Conservation (phyloP, 2,113 vertebrate species). For the Meriones unguiculatus region DNA sequence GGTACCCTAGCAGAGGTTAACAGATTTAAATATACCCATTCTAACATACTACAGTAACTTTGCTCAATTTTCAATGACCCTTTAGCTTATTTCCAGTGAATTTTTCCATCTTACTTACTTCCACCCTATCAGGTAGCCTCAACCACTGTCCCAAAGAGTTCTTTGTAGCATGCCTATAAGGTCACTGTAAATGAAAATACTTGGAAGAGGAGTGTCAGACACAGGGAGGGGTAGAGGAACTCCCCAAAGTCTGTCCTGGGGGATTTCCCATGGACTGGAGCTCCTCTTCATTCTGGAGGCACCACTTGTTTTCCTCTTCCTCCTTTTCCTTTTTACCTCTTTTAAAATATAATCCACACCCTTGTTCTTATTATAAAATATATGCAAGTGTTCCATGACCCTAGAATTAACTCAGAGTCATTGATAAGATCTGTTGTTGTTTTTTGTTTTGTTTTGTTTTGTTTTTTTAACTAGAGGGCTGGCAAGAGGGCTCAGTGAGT, state of each 20-base stretch:
- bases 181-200: not conserved
- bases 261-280: not conserved
- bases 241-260: not conserved
- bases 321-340: not conserved
- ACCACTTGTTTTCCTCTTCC: not conserved
- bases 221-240: no score
- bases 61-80: not conserved
- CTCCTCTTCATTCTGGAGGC: not conserved
- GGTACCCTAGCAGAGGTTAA: not conserved
- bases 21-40: not conserved
- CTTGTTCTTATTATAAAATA: constrained; percentile 21
- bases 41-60: not conserved
- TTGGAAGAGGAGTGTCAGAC: not conserved
- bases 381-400: not conserved
- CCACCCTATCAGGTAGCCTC: not conserved
- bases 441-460: no score
- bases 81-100: not conserved
- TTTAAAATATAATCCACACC: not conserved
- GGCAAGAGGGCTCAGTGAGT: not conserved
- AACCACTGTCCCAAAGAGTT: not conserved
- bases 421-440: not conserved
- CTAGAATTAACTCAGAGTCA: no score
- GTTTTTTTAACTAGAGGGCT: not conserved
- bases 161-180: not conserved
- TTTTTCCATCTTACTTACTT: not conserved